These are phyloP conservation scores for Mythimna loreyi DNA, from an alignment of 2,888 invertebrate species.

Conservation along the genomic window DNA sequence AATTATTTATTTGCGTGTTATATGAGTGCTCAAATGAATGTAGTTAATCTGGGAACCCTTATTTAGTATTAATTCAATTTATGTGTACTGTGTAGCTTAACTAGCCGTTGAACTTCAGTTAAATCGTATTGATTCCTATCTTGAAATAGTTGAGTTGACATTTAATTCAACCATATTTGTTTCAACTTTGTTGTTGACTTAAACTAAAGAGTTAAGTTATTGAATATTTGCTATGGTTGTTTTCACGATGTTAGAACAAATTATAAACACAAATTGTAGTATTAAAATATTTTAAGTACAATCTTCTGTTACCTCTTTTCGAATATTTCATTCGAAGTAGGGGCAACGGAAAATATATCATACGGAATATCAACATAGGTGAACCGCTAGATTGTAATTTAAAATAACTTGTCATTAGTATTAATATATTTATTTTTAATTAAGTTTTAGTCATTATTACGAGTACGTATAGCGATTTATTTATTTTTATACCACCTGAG, in stretches of 20 bases:
- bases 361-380: conserved; percentile 85
- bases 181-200: conserved; percentile 45
- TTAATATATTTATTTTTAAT: conserved; percentile 90
- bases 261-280: conserved; percentile 78
- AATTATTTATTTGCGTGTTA: conserved; percentile 82
- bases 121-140: conserved; percentile 71
- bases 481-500: conserved; percentile 88
- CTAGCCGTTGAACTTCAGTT: conserved; percentile 73
- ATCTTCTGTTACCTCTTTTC: conserved; percentile 90
- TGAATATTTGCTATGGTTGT: conserved; percentile 54
- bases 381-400: conserved; percentile 89
- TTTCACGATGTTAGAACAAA: conserved; percentile 60
- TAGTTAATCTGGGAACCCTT: conserved; percentile 68
- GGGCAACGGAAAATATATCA: conserved; percentile 88
- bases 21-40: conserved; percentile 80
- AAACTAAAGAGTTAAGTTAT: conserved; percentile 47
- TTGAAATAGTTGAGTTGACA: conserved; percentile 63
- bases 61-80: conserved; percentile 63
- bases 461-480: conserved; percentile 82
- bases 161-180: conserved; percentile 53
- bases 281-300: conserved; percentile 85
- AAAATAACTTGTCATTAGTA: conserved; percentile 91
- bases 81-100: conserved; percentile 62
- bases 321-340: conserved; percentile 79
- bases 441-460: conserved; percentile 83